Evolutionary conservation across 1,140 invertebrate species (phyloP), one percentile per base, ranked within the genome.

Genomic region (Cotesia typhae): DNA sequence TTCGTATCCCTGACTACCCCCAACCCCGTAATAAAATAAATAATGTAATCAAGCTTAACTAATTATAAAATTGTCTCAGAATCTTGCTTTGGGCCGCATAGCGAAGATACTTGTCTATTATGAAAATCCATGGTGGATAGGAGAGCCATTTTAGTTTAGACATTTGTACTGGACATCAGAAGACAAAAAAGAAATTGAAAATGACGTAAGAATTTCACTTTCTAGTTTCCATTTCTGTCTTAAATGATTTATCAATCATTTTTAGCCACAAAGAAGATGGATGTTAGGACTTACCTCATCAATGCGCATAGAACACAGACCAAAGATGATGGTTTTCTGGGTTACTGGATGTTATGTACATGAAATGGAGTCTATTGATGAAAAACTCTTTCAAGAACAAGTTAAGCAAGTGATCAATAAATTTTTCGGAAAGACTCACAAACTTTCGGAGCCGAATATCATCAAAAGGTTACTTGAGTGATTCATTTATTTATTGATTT

Each of bases 101-200:
- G 85, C 89, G 71, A 92, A 92, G 82, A 91, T 96, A 69, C 94
- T 92, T 77, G 79, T 93, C 38, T 88, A 91, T 72, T 93, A 91
- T 76, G 81, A 88, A 0, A 79, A 86, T 17, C 84, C 87, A 1
- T 93, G 92, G 87, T 91, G 91, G 89, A 85, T 88, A 0, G 36
- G n/a, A 1, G 55, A 51, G 2, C 52, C 20, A 17, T 81, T 79
- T 5, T 67, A 14, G 57, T 84, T 84, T 10, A 88, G 90, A 71
- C 82, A 79, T 53, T 83, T 89, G 12, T 71, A 89, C 3, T 91
- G 89, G 89, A 84, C 77, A 4, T 77, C 86, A 37, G 72, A 86
- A n/a, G 88, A 90, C 73, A 74, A 83, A 20, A 67, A 75, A 67
- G 72, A 82, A 64, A 83, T 86, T 2, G 66, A 76, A 14, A 73